Conservation (phyloP, 2,797 vertebrate species). For the Carapus acus region DNA sequence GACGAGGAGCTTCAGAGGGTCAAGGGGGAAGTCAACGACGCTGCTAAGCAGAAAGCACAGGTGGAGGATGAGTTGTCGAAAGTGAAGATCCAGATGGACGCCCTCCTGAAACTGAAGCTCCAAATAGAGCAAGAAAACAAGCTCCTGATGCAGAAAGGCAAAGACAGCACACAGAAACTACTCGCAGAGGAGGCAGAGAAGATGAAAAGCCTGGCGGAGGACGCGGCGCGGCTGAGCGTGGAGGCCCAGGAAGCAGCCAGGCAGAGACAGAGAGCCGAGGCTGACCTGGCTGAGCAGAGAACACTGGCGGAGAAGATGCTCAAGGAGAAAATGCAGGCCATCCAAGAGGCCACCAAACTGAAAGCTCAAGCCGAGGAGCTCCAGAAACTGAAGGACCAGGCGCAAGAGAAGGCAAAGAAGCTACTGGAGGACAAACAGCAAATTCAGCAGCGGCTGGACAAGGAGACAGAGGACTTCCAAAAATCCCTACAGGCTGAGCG, state of each 20-base stretch:
- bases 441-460: conserved; percentile 81
- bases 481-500: conserved; percentile 85
- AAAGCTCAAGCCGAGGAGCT: conserved; percentile 87
- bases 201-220: conserved; percentile 89
- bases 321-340: conserved; percentile 94
- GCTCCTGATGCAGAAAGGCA: conserved; percentile 80
- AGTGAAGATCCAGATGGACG: conserved; percentile 89
- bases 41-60: conserved; percentile 82
- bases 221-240: conserved; percentile 82
- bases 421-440: conserved; percentile 88
- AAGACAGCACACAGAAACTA: conserved; percentile 84
- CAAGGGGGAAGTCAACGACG: conserved; percentile 84
- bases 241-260: conserved; percentile 88
- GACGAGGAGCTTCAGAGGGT: conserved; percentile 90
- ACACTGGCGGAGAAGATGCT: conserved; percentile 88
- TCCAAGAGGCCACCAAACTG: conserved; percentile 86
- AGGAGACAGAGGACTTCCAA: conserved; percentile 88
- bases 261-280: conserved; percentile 81
- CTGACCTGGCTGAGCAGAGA: conserved; percentile 83
- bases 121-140: conserved; percentile 89
- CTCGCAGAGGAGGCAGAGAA: conserved; percentile 89
- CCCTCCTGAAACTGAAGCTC: conserved; percentile 83
- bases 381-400: conserved; percentile 88
- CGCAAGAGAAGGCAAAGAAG: conserved; percentile 84
- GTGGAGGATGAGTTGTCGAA: conserved; percentile 88